Evolutionary conservation across 2,113 vertebrate species (phyloP), one percentile per base, ranked within the genome.

Genomic region (Plecotus auritus): DNA sequence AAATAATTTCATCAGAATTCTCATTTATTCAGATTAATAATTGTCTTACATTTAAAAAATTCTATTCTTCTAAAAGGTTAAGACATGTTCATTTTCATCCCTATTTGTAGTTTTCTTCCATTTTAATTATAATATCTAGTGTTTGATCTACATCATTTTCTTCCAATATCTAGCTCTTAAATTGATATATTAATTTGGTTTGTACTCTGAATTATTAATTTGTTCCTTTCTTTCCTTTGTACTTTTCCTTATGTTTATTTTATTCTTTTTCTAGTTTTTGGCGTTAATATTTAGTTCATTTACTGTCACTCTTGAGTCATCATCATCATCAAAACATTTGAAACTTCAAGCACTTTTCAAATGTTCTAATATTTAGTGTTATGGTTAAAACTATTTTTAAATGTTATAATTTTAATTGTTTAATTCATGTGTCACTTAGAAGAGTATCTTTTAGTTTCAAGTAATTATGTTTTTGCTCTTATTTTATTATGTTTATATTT

Each of bases 141-240:
- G 30, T 73, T 51, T 85, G 59, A 82, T 23, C 67, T 91, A 54
- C 9, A 3, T 82, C 1, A 69, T 69, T 85, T 90, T 91, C 45
- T 67, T 22, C 56, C 81, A 91, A 69, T 81, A 85, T 42, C 47
- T 47, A 81, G 20, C 4, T 56, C 28, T 91, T 61, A 18, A 82
- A 72, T 9, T 80, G 66, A 47, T 45, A 37, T 28, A 74, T 22
- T 84, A 91, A 88, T 87, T 91, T 80, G 66, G 59, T 18, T 90
- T 92, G 72, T 80, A 84, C 54, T 87, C 77, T 66, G 32, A 93
- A 78, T 87, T 73, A 86, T 61, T 89, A 82, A 45, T 61, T 82
- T 90, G 22, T 70, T 84, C 67, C 47, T 70, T 70, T 47, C 4
- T 40, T 61, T 87, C 37, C 7, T 56, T 61, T 51, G 5, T 49